Evolutionary conservation across 2,888 invertebrate genomes (phyloP), one percentile per base, ranked within the genome.

Genomic region (Micropterix aruncella): DNA sequence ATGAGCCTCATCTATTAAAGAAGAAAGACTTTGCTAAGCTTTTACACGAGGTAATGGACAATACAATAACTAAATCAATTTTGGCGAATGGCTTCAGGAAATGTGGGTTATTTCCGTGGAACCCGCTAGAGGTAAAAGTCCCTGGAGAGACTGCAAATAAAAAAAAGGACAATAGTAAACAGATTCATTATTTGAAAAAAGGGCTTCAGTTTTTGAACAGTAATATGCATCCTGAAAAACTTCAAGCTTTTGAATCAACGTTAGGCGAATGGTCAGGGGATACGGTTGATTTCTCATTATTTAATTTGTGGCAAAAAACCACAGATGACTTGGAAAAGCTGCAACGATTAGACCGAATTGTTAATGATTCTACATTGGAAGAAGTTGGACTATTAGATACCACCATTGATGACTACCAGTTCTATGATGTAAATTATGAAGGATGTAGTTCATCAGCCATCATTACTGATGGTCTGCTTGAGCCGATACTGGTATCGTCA

Each of bases 81-180:
- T n/a, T n/a, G 27, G 44, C 44, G 42, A 54, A 53, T 50, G 56
- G 51, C 19, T 59, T 52, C n/a, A 46, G 48, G 48, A 51, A 47
- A 46, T 54, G 55, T 45, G 57, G 56, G 45, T 46, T 56, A 16
- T 48, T 42, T 38, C 17, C 5, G 39, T 49, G 45, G 46, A 47
- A 47, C 39, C 45, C 46, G 38, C 19, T 44, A 44, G 46, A 44
- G 41, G 47, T 49, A 41, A 41, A 42, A 27, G 38, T 47, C 41
- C 44, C 41, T 41, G 15, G 19, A 18, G 44, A 18, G 47, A 45
- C 46, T 38, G 46, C 48, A 40, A 48, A n/a, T 39, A 18, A 46
- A 44, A 46, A 47, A 38, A 40, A 47, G 46, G 43, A 48, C 38
- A 41, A 46, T 39, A 49, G 43, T 19, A 36, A 49, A 47, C 47